Evolutionary conservation across 2,113 vertebrate genomes (phyloP).

Genomic region (Rhinopomastus cyanomelas): DNA sequence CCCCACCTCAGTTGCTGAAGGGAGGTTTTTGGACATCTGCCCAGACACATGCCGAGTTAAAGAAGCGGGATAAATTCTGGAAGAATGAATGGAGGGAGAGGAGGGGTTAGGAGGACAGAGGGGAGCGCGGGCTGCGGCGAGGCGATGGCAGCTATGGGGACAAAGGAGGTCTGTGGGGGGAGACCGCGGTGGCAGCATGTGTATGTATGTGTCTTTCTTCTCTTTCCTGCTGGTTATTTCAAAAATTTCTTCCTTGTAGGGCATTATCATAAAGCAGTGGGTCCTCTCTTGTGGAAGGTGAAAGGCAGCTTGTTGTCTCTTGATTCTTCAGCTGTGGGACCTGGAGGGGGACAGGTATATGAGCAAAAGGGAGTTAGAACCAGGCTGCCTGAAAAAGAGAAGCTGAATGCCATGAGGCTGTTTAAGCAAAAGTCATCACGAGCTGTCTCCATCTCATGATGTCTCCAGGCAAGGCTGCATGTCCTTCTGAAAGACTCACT

Average conservation of each 20-base stretch:
- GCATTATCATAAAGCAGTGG: neutral
- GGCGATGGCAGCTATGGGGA: conserved; percentile 25
- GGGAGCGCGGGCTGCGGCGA: neutral
- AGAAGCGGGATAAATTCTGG: conserved; percentile 77
- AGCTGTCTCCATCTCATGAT: neutral
- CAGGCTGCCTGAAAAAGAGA: neutral
- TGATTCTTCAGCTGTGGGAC: neutral
- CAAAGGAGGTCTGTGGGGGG: conserved; percentile 63
- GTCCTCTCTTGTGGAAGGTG: neutral
- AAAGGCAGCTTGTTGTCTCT: neutral
- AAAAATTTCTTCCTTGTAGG: conserved; percentile 27
- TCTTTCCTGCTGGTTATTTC: conserved; percentile 29
- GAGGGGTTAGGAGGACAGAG: conserved; percentile 62
- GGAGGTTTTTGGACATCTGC: conserved; percentile 93
- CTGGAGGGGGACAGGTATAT: neutral
- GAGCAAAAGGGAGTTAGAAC: neutral
- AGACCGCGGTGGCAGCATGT: neutral
- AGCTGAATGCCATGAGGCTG: rapidly evolving
- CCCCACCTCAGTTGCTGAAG: conserved; percentile 57
- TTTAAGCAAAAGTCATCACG: neutral
- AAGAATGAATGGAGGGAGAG: conserved; percentile 74
- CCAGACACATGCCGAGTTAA: conserved; percentile 92
- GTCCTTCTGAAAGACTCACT: neutral
- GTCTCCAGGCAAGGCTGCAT: neutral
- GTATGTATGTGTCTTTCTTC: neutral